Evolutionary conservation across 1,140 invertebrate species (phyloP), one percentile per base, ranked within the genome.

Genomic region (Cydia strobilella): DNA sequence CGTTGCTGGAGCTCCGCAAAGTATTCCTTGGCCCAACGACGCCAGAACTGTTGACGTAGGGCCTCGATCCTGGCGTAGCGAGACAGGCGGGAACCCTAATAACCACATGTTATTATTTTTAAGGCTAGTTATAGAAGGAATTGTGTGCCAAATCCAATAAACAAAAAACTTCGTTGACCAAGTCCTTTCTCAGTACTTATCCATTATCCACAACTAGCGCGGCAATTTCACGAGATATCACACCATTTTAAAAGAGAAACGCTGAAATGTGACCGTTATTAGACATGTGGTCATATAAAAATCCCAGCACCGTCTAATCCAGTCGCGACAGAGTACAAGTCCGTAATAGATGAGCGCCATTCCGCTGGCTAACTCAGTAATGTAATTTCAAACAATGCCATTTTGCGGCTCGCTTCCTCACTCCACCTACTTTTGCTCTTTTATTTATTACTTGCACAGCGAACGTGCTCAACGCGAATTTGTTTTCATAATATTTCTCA

Each of bases 401-500:
- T 90, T 91, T 86, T 85, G 84, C 80, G 86, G 86, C 77, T 81
- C 79, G 84, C 82, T 84, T 83, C 82, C 81, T 83, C 80, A 77
- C 79, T 82, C 81, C 86, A 84, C 80, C 82, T 86, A 86, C 85
- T 89, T 88, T 86, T 88, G 84, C 85, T 90, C 85, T 86, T 75
- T 91, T 92, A 91, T 91, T 92, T 92, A 92, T 91, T 91, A 90
- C 88, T 87, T 84, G 84, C 82, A 80, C 85, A 87, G 83, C 83
- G 87, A 89, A 92, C 90, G 89, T 92, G 90, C 89, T 92, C 89
- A 86, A 86, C 87, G 85, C 84, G 86, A 92, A 92, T 92, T 92
- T 92, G 90, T 92, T 92, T 89, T 90, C 90, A 92, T 91, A 92
- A 92, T 92, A 92, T 92, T 92, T 90, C 87, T 90, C 84, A 82